phyloP scores from a whole-genome alignment of 37 sponge, comb jelly and placozoan species.

The Ianthella basta region DNA sequence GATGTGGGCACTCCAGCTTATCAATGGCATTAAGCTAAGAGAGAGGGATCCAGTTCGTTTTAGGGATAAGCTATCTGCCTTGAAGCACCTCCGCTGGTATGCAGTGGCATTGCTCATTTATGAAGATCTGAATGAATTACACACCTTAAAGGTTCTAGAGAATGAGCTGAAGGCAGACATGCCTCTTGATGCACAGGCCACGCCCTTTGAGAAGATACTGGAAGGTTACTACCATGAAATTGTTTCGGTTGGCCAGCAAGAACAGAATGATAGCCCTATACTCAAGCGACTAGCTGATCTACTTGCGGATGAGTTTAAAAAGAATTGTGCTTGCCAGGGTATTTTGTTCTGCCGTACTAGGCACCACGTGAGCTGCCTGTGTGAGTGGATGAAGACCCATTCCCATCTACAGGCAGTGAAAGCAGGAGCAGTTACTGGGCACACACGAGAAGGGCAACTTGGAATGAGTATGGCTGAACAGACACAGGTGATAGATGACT shows the following conservation, averaged over 20 bases:
- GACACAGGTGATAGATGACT: constrained; percentile 64
- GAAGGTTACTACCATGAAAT: not conserved
- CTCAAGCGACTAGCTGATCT: not conserved
- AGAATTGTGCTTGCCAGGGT: constrained; percentile 1
- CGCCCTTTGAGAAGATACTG: not conserved
- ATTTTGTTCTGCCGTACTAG: constrained; percentile 17
- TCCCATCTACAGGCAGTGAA: not conserved
- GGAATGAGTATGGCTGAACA: constrained; percentile 74
- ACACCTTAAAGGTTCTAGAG: not conserved
- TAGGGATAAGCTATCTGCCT: not conserved
- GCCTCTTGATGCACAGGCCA: not conserved
- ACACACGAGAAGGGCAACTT: constrained; percentile 31
- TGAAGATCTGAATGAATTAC: constrained; percentile 16
- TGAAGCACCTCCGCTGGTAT: constrained; percentile 15
- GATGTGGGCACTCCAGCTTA: not conserved
- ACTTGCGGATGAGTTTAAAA: not conserved
- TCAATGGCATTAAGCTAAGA: not conserved
- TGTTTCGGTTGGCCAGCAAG: not conserved
- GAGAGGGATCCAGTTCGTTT: not conserved
- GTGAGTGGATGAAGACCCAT: not conserved
- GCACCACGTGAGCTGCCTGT: constrained; percentile 16
- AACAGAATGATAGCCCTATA: not conserved
- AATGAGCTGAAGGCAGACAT: not conserved
- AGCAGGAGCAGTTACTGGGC: constrained; percentile 46
- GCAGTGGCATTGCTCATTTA: constrained; percentile 23